Percentiles rank a stretch among this genome's conserved stretches.
Conservation (phyloP, 2,888 invertebrate species). For the Meiosimyza decipiens region DNA sequence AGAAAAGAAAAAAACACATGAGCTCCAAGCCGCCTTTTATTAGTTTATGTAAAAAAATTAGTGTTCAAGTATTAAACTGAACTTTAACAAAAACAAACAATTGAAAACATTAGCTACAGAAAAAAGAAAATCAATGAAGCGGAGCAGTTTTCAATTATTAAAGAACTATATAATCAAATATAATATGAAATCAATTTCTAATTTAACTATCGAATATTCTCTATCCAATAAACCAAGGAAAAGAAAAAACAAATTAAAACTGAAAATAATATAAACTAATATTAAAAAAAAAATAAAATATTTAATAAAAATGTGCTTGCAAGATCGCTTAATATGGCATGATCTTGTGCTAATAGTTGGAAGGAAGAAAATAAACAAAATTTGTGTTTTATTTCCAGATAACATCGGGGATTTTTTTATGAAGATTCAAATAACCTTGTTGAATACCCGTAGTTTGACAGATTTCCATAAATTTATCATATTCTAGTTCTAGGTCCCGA, state of each 20-base stretch:
- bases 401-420: neutral
- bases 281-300: slow-evolving; percentile 16
- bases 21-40: slow-evolving; percentile 60
- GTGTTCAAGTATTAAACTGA: slow-evolving; percentile 44
- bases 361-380: slow-evolving; percentile 28
- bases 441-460: too few relatives aligned
- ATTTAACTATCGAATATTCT: slow-evolving; percentile 23
- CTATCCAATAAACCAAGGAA: slow-evolving; percentile 20
- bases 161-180: neutral
- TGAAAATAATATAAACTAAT: slow-evolving; percentile 1
- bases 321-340: slow-evolving; percentile 15
- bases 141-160: slow-evolving; percentile 22
- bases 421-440: neutral
- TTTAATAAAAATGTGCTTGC: slow-evolving; percentile 19
- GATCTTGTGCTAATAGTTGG: slow-evolving; percentile 34
- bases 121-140: slow-evolving; percentile 42
- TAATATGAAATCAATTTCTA: slow-evolving; percentile 16
- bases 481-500: too few relatives aligned
- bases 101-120: slow-evolving; percentile 14
- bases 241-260: slow-evolving; percentile 20
- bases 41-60: slow-evolving; percentile 54
- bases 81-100: slow-evolving; percentile 37
- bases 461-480: too few relatives aligned
- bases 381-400: slow-evolving; percentile 33
- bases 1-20: slow-evolving; percentile 45